Evolutionary conservation across 2,113 vertebrate species (phyloP), one percentile per base, ranked within the genome.

Genomic region (Ahaetulla prasina): DNA sequence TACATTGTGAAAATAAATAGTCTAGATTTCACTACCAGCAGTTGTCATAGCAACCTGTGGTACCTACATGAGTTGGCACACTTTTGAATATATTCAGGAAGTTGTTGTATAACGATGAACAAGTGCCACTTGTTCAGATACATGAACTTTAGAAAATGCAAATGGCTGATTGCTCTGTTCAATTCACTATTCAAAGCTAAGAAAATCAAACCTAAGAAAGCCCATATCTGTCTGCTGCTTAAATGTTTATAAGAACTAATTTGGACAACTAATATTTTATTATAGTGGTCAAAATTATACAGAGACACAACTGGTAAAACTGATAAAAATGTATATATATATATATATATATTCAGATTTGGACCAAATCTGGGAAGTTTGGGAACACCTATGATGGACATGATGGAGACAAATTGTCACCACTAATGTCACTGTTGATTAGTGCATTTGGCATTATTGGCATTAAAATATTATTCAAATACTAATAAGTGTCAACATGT

Each of bases 11-110:
- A 91, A 52, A 68, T 35, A 91, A 50, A 88, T 20, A 85, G 91
- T 74, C 85, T 89, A 91, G 2, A 90, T 92, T 92, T 35, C 94
- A 88, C 92, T 93, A 55, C 30, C 3, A 84, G 57, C 57, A 0
- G 96, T 96, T 96, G 85, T 95, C 91, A n/a, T 85, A 60, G 94
- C 93, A 97, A 95, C 95, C 54, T 94, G 91, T 93, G 96, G 93
- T 18, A 53, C 94, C 87, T 95, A 87, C 92, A 94, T 96, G 93
- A 96, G 94, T 91, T 95, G 96, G 95, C 95, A 93, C 94, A 94
- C 94, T 92, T 3, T 39, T 27, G 60, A 94, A 90, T 96, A 96
- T 95, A 94, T 94, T 93, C 94, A 96, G 94, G 94, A 97, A 96
- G 95, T 95, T 94, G 95, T 95, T 95, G 94, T 52, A 0, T 94